Base-by-base conservation (phyloP, 1,140 invertebrate genomes). In the Cataglyphis hispanica region DNA sequence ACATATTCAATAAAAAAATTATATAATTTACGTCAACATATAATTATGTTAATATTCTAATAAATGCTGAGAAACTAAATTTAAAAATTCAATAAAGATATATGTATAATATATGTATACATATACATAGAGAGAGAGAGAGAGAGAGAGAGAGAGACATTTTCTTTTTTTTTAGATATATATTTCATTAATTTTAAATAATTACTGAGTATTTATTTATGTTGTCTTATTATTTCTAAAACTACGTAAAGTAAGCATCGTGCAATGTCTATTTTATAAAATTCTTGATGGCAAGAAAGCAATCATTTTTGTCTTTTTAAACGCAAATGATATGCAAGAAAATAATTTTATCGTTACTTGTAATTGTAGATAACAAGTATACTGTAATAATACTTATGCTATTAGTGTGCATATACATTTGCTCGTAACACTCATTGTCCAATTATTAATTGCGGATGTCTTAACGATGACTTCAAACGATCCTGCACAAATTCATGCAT, bases 361-460 rank as follows among this genome's bases (percentile, higher is more conserved):
- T 67, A 80, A 78, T 27, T 37, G 61, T 40, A 43, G 50, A 56
- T 70, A 27, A 72, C 25, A 43, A n/a, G 43, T 50, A 53, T 37
- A 37, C 53, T 27, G 43, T 40, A 43, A 11, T 72, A 74, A 74
- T 27, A 16, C 31, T 67, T 37, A 66, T 19, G 25, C 16, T 31
- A 1, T 60, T 80, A 81, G 19, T 19, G 46, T 37, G 4, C n/a
- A 13, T 11, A 72, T 25, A 19, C 2, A 22, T n/a, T 58, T 37
- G 1, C 53, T 83, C 34, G n/a, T 83, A 60, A 60, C 34, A 83
- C 78, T 37, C 77, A 53, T n/a, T 34, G 37, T 83, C 53, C 53
- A 83, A 53, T 83, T 83, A 83, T 83, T 83, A 83, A 72, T 83
- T 72, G 31, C 66, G 27, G 56, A 11, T 83, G 67, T 46, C 60